Conservation (phyloP, 2,797 vertebrate genomes). For the Coracias cyanogaster region DNA sequence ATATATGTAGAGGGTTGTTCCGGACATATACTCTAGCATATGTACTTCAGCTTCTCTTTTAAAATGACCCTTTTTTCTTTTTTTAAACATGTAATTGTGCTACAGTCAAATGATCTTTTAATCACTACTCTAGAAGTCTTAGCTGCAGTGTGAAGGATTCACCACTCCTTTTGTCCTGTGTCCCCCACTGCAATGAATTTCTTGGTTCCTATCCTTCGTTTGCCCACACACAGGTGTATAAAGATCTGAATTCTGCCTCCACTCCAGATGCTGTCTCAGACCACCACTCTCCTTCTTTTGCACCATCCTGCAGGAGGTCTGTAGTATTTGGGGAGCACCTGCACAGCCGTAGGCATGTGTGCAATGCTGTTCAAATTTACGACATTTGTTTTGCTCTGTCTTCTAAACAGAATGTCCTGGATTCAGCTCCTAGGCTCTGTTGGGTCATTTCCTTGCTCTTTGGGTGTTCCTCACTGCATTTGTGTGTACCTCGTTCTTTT, state of each 20-base stretch:
- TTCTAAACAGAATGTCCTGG: neutral
- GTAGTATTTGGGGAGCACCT: neutral
- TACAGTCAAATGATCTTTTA: neutral
- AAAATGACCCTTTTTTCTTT: neutral
- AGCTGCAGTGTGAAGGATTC: neutral
- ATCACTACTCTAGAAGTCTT: neutral
- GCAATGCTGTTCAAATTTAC: neutral
- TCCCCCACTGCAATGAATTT: neutral
- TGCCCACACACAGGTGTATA: neutral
- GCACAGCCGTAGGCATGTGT: fast-evolving
- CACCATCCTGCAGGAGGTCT: neutral
- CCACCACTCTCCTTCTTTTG: neutral
- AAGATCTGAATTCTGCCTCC: neutral
- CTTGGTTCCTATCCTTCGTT: neutral
- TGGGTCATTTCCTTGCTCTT: neutral
- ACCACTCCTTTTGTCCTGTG: neutral
- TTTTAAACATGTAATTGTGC: neutral
- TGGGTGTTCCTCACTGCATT: neutral
- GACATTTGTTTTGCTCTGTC: neutral
- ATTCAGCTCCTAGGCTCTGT: neutral
- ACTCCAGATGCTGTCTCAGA: neutral
- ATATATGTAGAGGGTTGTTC: neutral
- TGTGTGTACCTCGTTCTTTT: neutral
- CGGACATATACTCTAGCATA: neutral
- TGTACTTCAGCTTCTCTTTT: neutral